Evolutionary conservation across 1,140 invertebrate species (phyloP).

Genomic region (Coboldia fuscipes): DNA sequence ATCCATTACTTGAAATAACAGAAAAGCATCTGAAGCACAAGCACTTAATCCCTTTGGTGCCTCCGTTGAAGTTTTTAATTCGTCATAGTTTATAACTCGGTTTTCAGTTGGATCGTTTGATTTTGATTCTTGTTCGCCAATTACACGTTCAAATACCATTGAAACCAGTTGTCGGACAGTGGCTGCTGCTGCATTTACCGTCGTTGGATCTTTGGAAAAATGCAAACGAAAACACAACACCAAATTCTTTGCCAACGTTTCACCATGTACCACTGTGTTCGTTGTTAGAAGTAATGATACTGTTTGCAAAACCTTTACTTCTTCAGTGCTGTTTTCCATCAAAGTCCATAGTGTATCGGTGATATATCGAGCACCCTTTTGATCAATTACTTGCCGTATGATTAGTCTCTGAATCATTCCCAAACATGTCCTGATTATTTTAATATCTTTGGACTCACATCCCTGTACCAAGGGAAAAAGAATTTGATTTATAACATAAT

Average conservation of each 20-base stretch:
- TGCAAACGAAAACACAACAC: slow-evolving; percentile 91
- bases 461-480: slow-evolving; percentile 93
- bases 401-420: slow-evolving; percentile 73
- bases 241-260: slow-evolving; percentile 82
- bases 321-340: slow-evolving; percentile 81
- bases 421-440: slow-evolving; percentile 86
- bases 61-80: slow-evolving; percentile 55
- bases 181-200: slow-evolving; percentile 90
- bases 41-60: slow-evolving; percentile 63
- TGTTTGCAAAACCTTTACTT: slow-evolving; percentile 92
- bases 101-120: slow-evolving; percentile 8
- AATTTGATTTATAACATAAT: slow-evolving; percentile 80
- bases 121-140: slow-evolving; percentile 31
- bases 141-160: slow-evolving; percentile 85
- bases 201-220: slow-evolving; percentile 70
- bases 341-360: slow-evolving; percentile 83
- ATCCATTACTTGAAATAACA: slow-evolving; percentile 67
- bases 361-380: slow-evolving; percentile 75
- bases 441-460: slow-evolving; percentile 93
- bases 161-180: slow-evolving; percentile 93
- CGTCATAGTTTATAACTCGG: slow-evolving; percentile 44
- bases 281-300: slow-evolving; percentile 86
- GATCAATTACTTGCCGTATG: slow-evolving; percentile 62
- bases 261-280: slow-evolving; percentile 80
- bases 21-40: slow-evolving; percentile 84